phyloP scores from a whole-genome alignment of 2,888 invertebrate species.

The Aplocera efformata region DNA sequence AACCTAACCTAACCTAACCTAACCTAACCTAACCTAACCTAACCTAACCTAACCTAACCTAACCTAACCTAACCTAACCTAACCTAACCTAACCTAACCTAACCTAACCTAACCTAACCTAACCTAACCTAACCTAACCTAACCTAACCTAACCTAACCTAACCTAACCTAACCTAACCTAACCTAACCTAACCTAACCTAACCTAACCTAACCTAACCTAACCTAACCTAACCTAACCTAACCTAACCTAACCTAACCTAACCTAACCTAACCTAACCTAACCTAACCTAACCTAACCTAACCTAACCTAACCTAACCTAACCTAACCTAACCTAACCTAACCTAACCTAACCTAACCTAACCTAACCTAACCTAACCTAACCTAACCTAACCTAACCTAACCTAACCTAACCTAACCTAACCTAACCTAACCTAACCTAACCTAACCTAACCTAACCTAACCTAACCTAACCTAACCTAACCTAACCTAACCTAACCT shows the following conservation, averaged over 20 bases:
- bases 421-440: slow-evolving; percentile 5
- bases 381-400: slow-evolving; percentile 29
- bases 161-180: slow-evolving; percentile 26
- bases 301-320: slow-evolving; percentile 32
- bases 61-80: slow-evolving; percentile 11
- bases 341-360: slow-evolving; percentile 30
- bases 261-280: slow-evolving; percentile 32
- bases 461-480: slow-evolving; percentile 21
- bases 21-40: slow-evolving; percentile 18
- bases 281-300: slow-evolving; percentile 30
- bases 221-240: slow-evolving; percentile 31
- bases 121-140: slow-evolving; percentile 28
- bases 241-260: slow-evolving; percentile 29
- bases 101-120: slow-evolving; percentile 11
- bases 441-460: slow-evolving; percentile 27
- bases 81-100: slow-evolving; percentile 8
- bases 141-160: slow-evolving; percentile 29
- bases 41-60: slow-evolving; percentile 11
- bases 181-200: slow-evolving; percentile 26
- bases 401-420: slow-evolving; percentile 22
- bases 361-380: slow-evolving; percentile 27
- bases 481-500: slow-evolving; percentile 25
- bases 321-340: slow-evolving; percentile 31
- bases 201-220: slow-evolving; percentile 32
- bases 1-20: slow-evolving; percentile 25